These are phyloP conservation scores for Butorides virescens DNA, from an alignment of 2,113 vertebrate species.

Conservation along the genomic window DNA sequence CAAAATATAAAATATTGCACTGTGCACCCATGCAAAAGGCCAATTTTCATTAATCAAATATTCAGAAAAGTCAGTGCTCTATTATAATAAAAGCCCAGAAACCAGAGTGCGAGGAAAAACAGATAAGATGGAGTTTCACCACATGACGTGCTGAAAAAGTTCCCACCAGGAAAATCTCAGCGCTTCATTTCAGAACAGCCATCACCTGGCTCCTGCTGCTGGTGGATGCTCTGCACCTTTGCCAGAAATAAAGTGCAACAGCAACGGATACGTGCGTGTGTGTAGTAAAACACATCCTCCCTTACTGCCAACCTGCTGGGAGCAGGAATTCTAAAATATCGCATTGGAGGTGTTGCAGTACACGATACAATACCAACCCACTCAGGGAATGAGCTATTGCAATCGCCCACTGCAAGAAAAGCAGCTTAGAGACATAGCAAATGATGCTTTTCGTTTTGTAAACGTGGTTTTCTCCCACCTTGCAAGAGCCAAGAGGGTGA, in stretches of 20 bases:
- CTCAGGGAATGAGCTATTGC: background rate
- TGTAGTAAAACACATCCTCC: background rate
- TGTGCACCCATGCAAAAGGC: slow-evolving; percentile 30
- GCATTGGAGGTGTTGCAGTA: background rate
- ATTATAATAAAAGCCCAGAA: background rate
- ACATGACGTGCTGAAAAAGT: background rate
- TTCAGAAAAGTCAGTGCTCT: background rate
- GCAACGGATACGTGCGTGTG: background rate
- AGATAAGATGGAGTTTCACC: background rate
- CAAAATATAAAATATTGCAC: slow-evolving; percentile 17
- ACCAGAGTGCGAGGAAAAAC: background rate
- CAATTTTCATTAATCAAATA: slow-evolving; percentile 56
- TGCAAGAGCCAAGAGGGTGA: background rate
- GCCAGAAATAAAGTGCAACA: background rate
- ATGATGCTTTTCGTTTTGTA: background rate
- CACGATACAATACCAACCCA: accelerated
- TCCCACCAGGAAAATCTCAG: background rate
- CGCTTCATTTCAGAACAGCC: background rate
- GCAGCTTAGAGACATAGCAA: background rate
- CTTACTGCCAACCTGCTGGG: background rate
- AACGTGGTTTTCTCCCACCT: background rate
- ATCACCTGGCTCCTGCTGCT: background rate
- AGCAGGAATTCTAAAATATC: background rate
- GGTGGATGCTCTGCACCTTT: background rate
- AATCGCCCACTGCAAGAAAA: background rate